Conservation (phyloP, 2,797 vertebrate genomes). For the Manis pentadactyla region DNA sequence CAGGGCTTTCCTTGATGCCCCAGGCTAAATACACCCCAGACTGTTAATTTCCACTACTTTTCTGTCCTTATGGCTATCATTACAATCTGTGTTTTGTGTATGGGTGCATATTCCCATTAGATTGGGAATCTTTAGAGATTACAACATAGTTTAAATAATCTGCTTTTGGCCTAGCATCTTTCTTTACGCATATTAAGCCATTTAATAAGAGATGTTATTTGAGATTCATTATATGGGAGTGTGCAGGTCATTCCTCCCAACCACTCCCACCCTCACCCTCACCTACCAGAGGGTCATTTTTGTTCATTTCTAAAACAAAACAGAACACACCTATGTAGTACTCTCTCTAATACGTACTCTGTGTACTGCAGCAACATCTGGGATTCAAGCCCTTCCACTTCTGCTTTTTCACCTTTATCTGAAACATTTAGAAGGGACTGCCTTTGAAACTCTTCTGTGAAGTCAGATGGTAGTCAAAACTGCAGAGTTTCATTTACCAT, state of each 20-base stretch:
- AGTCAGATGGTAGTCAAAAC: background rate
- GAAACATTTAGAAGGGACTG: constrained; percentile 55
- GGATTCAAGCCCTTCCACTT: background rate
- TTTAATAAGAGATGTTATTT: background rate
- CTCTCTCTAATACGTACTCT: background rate
- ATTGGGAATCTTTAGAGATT: background rate
- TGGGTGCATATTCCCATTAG: background rate
- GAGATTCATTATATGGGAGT: background rate
- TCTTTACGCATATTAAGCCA: background rate
- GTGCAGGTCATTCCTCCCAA: background rate
- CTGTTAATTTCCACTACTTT: background rate
- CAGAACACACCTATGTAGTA: background rate
- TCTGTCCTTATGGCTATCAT: background rate
- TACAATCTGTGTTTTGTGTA: background rate
- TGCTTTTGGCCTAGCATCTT: background rate
- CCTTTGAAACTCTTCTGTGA: constrained; percentile 52
- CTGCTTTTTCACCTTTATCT: constrained; percentile 52
- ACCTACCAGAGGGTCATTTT: background rate
- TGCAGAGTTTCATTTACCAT: background rate
- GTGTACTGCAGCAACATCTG: background rate
- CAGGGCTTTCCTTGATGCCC: background rate
- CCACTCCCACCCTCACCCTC: no score
- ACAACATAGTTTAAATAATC: background rate
- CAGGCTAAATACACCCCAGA: background rate
- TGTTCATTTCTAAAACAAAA: constrained; percentile 4